Base-by-base conservation (phyloP, 2,113 vertebrate genomes). In the Empidonax traillii region DNA sequence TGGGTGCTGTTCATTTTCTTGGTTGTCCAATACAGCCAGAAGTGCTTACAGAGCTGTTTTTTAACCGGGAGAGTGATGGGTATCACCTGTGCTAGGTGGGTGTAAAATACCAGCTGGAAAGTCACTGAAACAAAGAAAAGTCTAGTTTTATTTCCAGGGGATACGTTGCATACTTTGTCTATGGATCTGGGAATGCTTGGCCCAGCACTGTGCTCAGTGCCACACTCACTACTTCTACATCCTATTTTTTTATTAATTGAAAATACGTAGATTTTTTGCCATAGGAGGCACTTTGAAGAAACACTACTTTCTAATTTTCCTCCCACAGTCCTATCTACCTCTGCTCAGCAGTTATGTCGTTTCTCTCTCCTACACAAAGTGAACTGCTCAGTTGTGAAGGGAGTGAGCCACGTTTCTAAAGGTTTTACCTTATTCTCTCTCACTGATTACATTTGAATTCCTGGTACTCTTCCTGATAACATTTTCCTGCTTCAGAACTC, bases 301-400 rank as follows among this genome's bases (percentile, higher is more conserved):
- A 16, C 21, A 25, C 2, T 71, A 30, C 93, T 94, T 91, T 95
- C 87, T 91, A 85, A 83, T 97, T 95, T 96, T 66, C 30, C 25
- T 93, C 68, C 90, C 53, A 53, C 62, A 67, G 41, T 63, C 41
- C 72, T 86, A 31, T 72, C 52, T 94, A 46, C 71, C 67, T 91
- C 68, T 95, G 71, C 83, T 96, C 46, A 93, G 53, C 30, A 97
- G 2, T 44, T 83, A 49, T 66, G 67, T 22, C 90, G 51, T 88
- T 93, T 95, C 27, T 31, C 62, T 33, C 83, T 90, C 0, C 47
- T 47, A 13, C 23, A 24, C 23, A 0, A 92, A 96, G 59, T 24
- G 14, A 68, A 71, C 28, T 85, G 30, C 77, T 83, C 93, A 55
- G 81, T 88, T 78, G 51, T 59, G 27, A 39, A 43, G 18, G 76